Evolutionary conservation across 1,140 invertebrate species (phyloP).

Genomic region (Pseudomyrmex flavicornis): DNA sequence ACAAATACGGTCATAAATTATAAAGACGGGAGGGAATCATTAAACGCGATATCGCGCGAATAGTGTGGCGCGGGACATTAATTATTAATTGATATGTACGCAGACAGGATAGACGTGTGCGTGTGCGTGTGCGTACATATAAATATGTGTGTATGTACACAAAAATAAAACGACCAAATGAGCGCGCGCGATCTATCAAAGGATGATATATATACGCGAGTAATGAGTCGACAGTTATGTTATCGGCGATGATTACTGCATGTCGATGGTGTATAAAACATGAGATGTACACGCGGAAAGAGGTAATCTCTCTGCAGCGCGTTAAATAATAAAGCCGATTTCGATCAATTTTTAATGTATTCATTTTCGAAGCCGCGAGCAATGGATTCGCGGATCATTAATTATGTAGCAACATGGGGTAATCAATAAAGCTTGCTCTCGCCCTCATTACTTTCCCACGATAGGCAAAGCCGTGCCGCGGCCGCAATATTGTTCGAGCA

Average conservation of each 20-base stretch:
- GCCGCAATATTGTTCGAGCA: constrained; percentile 1
- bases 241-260: not conserved
- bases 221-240: constrained; percentile 9
- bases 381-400: constrained; percentile 8
- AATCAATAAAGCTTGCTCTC: constrained; percentile 29
- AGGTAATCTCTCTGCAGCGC: not conserved
- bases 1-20: constrained; percentile 20
- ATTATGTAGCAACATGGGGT: constrained; percentile 17
- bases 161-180: constrained; percentile 13
- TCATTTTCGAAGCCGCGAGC: not conserved
- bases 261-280: not conserved
- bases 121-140: too few species aligned
- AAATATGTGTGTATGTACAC: too few species aligned
- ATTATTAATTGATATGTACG: constrained; percentile 1
- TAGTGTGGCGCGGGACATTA: constrained; percentile 1
- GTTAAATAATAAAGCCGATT: not conserved
- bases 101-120: not conserved
- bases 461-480: not conserved
- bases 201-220: not conserved
- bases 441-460: constrained; percentile 7
- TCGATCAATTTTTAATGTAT: constrained; percentile 11
- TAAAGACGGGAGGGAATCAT: not conserved
- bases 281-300: not conserved
- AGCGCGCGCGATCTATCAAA: not conserved
- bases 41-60: constrained; percentile 8